Evolutionary conservation across 2,888 invertebrate genomes (phyloP).

Genomic region (Pheosia gnoma): DNA sequence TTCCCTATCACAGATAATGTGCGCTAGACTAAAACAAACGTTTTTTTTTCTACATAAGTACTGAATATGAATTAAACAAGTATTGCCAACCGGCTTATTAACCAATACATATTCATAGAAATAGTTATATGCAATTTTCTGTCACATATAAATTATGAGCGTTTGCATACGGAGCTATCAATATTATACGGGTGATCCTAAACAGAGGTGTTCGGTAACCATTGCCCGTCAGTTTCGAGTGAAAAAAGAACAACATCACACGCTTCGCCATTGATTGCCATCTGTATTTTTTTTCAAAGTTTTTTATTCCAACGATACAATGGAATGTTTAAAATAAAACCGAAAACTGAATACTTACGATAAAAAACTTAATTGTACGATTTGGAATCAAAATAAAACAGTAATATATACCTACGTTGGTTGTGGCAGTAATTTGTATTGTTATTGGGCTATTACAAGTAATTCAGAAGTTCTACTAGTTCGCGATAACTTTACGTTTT

Average conservation of each 20-base stretch:
- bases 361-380: no score
- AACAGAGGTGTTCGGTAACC: conserved; percentile 4
- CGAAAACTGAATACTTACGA: no score
- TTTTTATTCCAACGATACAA: neutral
- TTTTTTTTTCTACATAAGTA: neutral
- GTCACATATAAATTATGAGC: neutral
- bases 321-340: neutral
- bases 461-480: no score
- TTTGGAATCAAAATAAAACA: no score
- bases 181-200: conserved; percentile 1
- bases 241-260: conserved; percentile 28
- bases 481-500: neutral
- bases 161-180: neutral
- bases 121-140: no score
- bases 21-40: neutral
- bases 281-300: neutral
- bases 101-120: conserved; percentile 1
- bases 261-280: conserved; percentile 15
- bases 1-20: neutral
- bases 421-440: neutral
- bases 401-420: neutral
- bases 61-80: neutral
- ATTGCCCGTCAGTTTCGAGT: conserved; percentile 25
- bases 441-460: neutral
- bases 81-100: conserved; percentile 1